Conservation (phyloP, 2,888 invertebrate genomes). For the Rotaria magnacalcarata region DNA sequence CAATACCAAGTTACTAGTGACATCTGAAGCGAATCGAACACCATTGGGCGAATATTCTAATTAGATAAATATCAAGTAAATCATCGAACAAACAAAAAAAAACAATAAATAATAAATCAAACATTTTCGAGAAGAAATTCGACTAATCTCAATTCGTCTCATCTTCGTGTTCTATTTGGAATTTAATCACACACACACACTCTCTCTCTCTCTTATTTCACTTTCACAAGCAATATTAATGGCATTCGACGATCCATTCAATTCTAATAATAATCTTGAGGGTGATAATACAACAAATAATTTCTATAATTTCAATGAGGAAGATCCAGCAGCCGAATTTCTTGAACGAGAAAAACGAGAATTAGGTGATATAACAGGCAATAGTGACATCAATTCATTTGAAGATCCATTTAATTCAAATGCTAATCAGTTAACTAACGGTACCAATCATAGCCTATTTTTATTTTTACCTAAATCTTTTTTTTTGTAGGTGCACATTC, state of each 20-base stretch:
- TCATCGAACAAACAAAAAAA: background rate
- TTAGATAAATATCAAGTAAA: background rate
- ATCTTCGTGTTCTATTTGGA: background rate
- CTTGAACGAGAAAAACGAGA: constrained; percentile 43
- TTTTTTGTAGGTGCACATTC: background rate
- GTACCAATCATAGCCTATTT: background rate
- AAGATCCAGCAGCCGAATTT: constrained; percentile 46
- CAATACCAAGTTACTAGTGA: no score
- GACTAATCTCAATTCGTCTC: background rate
- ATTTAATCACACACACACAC: background rate
- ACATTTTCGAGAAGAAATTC: background rate
- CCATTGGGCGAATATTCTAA: no score
- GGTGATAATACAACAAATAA: background rate
- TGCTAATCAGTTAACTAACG: background rate
- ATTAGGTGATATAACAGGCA: constrained; percentile 39
- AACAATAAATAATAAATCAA: background rate
- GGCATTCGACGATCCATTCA: constrained; percentile 1
- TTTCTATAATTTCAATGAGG: constrained; percentile 3
- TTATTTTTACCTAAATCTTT: no score
- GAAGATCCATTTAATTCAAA: background rate
- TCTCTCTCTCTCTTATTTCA: background rate
- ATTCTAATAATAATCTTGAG: background rate
- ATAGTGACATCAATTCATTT: background rate
- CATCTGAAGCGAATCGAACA: no score
- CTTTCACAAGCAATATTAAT: background rate